Evolutionary conservation across 1,140 invertebrate species (phyloP), one percentile per base, ranked within the genome.

Genomic region (Schlechtendalia chinensis): DNA sequence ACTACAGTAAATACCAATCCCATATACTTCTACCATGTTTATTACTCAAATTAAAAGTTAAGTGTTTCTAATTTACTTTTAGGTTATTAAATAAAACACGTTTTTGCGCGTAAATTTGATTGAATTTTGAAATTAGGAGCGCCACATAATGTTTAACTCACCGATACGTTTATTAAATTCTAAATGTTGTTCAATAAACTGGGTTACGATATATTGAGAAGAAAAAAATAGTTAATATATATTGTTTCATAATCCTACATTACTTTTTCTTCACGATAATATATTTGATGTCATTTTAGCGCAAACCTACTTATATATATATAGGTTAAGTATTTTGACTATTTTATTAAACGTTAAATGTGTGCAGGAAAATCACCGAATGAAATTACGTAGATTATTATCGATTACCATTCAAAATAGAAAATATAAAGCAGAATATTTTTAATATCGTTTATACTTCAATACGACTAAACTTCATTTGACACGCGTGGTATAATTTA

Each of bases 301-400:
- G n/a, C 29, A 16, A 5, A n/a, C n/a, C 1, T n/a, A 50, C 45
- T 63, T 63, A 32, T 24, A 27, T n/a, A 17, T 19, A 11, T 63
- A 19, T 63, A 29, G 19, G 16, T 24, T 24, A 59, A 47, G 39
- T n/a, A n/a, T n/a, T n/a, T n/a, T 39, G 14, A 27, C 45, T 27
- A 22, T 12, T 71, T 27, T 71, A 71, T 71, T 71, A 27, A 71
- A 71, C 6, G 47, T 71, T 19, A 10, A 71, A 71, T 24, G 19
- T 71, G 27, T 71, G 22, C 67, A 71, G 4, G 22, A 16, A 71
- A 71, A 71, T 50, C 67, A 17, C 22, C n/a, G n/a, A 27, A 24
- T 16, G 8, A 17, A 50, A 27, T 27, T 71, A 71, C 24, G 39
- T 47, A 24, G n/a, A 69, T 69, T 69, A 5, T 24, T n/a, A 17